Base-by-base conservation (phyloP, 1,140 invertebrate genomes). In the Polypedilum vanderplanki region DNA sequence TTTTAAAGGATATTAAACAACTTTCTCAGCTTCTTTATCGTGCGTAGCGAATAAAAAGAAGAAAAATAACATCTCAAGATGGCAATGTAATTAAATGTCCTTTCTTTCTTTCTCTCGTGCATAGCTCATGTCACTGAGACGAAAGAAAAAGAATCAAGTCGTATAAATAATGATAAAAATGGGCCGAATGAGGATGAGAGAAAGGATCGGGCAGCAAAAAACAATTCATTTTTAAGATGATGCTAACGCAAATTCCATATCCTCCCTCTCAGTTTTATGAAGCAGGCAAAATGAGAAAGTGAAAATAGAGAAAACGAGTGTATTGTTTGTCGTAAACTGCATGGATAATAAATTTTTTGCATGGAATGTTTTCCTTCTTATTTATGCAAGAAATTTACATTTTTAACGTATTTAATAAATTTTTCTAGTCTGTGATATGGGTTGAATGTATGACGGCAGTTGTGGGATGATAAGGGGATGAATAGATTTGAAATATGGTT, bases 141-240 rank as follows among this genome's bases (percentile, higher is more conserved):
- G 12, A 57, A 57, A n/a, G 46, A 57, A n/a, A 15, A 57, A 57
- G 46, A 57, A 33, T 1, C 15, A 57, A n/a, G 12, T 57, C 46
- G 46, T 57, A 57, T 57, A 57, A 57, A 57, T 57, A 57, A 57
- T 57, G 46, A 57, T 57, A 57, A 57, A 46, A 57, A 57, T 57
- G 12, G 46, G 7, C 46, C n/a, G n/a, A n/a, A 57, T n/a, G 12
- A 57, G 12, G 5, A 33, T 12, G 12, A 15, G 8, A 8, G 15
- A 46, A 57, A 57, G 12, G 46, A 57, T 57, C 46, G 46, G n/a
- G 46, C 46, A n/a, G 24, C 5, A 33, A 33, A n/a, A 57, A 57
- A 57, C 46, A 57, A 57, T 57, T 57, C 46, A 57, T 57, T 57
- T 57, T 57, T 57, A 57, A 57, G 46, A 57, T 57, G 46, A 57